Conservation (phyloP, 2,888 invertebrate genomes). For the Lysandra coridon region DNA sequence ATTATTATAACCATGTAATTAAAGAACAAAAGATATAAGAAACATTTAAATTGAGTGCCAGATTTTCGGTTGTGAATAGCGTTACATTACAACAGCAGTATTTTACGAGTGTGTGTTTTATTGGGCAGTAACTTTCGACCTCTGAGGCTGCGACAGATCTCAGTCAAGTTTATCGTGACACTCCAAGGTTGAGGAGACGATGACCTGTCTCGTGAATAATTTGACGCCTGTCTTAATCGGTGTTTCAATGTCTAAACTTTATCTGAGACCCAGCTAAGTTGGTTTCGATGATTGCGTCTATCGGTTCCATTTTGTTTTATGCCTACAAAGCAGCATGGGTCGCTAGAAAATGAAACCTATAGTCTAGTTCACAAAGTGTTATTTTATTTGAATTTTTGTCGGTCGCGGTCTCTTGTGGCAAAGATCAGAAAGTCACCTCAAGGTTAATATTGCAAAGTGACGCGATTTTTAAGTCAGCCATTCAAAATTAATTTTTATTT, state of each 20-base stretch:
- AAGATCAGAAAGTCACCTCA: no score
- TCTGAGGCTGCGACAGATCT: conserved; percentile 19
- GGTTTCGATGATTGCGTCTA: not conserved
- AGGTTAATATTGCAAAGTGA: no score
- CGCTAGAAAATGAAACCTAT: no score
- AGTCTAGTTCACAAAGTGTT: no score
- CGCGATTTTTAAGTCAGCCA: no score
- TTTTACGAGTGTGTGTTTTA: conserved; percentile 28
- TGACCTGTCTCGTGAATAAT: conserved; percentile 13
- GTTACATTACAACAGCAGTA: not conserved
- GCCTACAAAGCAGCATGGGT: no score
- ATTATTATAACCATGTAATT: not conserved
- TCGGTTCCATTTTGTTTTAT: no score
- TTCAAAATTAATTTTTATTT: no score
- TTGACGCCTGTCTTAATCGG: conserved; percentile 5
- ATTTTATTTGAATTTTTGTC: no score
- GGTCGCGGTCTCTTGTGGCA: no score
- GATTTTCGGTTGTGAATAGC: conserved; percentile 12
- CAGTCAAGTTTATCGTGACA: conserved; percentile 19
- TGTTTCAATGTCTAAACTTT: not conserved
- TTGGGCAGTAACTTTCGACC: conserved; percentile 20
- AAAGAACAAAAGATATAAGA: not conserved
- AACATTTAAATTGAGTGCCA: not conserved
- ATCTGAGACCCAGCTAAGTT: not conserved
- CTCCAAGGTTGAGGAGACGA: conserved; percentile 22